Base-by-base conservation (phyloP, 2,888 invertebrate genomes). In the Lordiphosa fenestrarum region DNA sequence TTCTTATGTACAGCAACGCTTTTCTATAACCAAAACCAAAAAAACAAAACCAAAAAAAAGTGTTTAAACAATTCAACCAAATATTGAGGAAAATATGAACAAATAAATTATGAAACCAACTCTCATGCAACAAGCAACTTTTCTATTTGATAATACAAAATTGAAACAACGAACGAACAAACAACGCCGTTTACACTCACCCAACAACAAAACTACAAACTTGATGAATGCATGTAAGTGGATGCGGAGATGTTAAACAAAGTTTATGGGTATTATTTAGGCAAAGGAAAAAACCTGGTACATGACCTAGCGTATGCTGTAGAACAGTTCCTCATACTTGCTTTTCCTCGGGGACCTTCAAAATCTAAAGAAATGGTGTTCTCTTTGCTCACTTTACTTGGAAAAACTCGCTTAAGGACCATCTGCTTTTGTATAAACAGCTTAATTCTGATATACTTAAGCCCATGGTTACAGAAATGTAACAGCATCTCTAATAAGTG, bases 151-250 rank as follows among this genome's bases (percentile, higher is more conserved):
- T 39, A 38, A 41, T 4, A 42, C 15, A 19, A 4, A 9, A 52
- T 48, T 47, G 38, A 66, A 82, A 87, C 87, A 87, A 86, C 87
- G 87, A 87, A 87, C 81, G 54, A 82, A 65, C 40, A 73, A 70
- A 85, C 87, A 87, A 87, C 87, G 87, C 87, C 71, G 73, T 80
- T 75, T 74, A 73, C 60, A 81, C 59, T 50, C 53, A 62, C 63
- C 55, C 6, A 46, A 46, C 33, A 56, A 51, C 48, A 55, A 39
- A 51, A 9, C 15, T 15, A 15, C 15, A 15, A 53, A 50, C 30
- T 73, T 35, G 1, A 84, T 56, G 57, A 70, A 71, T 64, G 73
- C 65, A 65, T 71, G 86, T 86, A 75, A 86, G 84, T 71, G 15
- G 0, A 33, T 19, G 30, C 0, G 6, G 19, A 37, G 25, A 25